Conservation (phyloP, 2,888 invertebrate genomes). For the Lasioglossum vierecki region DNA sequence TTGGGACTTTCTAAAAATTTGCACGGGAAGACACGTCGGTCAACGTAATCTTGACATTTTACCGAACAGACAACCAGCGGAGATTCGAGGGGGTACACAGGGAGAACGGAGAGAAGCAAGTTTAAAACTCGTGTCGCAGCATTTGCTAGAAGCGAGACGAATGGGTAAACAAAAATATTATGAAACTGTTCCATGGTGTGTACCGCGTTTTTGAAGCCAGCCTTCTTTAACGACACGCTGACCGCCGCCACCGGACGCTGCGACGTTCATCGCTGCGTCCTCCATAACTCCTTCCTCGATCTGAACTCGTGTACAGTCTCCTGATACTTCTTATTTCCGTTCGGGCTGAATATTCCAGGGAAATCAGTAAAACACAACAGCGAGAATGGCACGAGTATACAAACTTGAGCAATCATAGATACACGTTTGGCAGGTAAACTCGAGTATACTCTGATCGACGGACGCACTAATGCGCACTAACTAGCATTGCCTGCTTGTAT, state of each 20-base stretch:
- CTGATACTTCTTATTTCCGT: slow-evolving; percentile 31
- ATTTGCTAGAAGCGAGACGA: not conserved
- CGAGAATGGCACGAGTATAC: slow-evolving; percentile 66
- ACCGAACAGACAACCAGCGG: not conserved
- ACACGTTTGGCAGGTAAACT: slow-evolving; percentile 71
- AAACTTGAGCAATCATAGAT: slow-evolving; percentile 74
- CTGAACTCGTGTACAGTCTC: slow-evolving; percentile 52
- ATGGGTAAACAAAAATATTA: slow-evolving; percentile 62
- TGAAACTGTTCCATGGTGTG: slow-evolving; percentile 47
- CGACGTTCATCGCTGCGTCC: slow-evolving; percentile 85
- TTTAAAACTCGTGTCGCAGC: no score
- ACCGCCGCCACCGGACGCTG: slow-evolving; percentile 82
- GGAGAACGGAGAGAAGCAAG: not conserved
- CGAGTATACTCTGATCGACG: slow-evolving; percentile 59
- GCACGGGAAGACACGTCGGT: slow-evolving; percentile 15
- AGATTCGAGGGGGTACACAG: not conserved
- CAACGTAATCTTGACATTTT: slow-evolving; percentile 43
- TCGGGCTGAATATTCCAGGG: slow-evolving; percentile 38
- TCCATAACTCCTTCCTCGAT: slow-evolving; percentile 83
- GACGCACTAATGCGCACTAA: slow-evolving; percentile 66
- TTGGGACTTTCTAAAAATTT: slow-evolving; percentile 31
- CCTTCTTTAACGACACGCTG: slow-evolving; percentile 93
- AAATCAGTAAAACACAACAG: slow-evolving; percentile 59
- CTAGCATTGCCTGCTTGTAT: slow-evolving; percentile 46
- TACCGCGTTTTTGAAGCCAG: slow-evolving; percentile 95